Evolutionary conservation across 2,797 vertebrate species (phyloP).

Genomic region (Pygocentrus nattereri): DNA sequence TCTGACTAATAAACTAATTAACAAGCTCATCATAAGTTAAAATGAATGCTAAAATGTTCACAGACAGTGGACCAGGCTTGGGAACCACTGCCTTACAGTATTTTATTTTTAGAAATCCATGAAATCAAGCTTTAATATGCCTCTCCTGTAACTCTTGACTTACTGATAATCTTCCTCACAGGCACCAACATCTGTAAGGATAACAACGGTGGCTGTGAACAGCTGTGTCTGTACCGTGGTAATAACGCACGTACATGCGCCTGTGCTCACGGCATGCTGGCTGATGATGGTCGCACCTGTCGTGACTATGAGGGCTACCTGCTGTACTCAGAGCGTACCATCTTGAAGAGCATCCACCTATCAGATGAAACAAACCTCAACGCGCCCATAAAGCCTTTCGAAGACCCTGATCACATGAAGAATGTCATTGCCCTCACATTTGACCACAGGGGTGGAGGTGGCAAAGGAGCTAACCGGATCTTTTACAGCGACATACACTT

Average conservation of each 20-base stretch:
- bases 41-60: not conserved
- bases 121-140: not conserved
- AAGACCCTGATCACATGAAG: conserved; percentile 97
- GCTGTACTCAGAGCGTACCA: conserved; percentile 95
- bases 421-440: conserved; percentile 96
- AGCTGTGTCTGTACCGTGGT: conserved; percentile 92
- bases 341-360: conserved; percentile 97
- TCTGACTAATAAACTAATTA: not conserved
- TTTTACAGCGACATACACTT: conserved; percentile 99
- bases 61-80: not conserved
- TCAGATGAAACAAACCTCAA: conserved; percentile 97
- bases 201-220: conserved; percentile 92
- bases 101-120: not conserved
- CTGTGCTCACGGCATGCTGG: conserved; percentile 95
- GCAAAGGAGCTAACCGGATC: conserved; percentile 90
- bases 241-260: conserved; percentile 85
- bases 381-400: conserved; percentile 94
- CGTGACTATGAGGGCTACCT: conserved; percentile 96
- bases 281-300: conserved; percentile 87
- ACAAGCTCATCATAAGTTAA: not conserved
- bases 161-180: conserved; percentile 59
- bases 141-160: not conserved
- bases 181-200: conserved; percentile 93
- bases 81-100: not conserved
- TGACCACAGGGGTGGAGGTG: conserved; percentile 89